Evolutionary conservation across 1,140 invertebrate species (phyloP).

Genomic region (Hetaerina americana): DNA sequence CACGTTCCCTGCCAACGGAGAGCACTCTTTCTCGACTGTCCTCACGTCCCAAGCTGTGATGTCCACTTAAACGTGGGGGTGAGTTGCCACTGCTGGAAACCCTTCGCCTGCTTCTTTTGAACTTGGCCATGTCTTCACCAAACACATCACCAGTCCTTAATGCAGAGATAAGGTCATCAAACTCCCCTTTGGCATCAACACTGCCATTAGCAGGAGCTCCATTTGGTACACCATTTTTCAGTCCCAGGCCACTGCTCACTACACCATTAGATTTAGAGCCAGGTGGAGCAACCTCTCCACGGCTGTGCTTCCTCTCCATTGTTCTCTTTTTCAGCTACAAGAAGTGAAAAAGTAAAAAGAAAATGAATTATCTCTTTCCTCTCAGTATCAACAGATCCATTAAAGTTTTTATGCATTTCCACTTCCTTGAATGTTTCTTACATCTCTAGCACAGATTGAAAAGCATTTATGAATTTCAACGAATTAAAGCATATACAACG

Average conservation of each 20-base stretch:
- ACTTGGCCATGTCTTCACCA: conserved; percentile 89
- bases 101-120: conserved; percentile 61
- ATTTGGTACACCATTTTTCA: conserved; percentile 12
- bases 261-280: conserved; percentile 10
- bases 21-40: not conserved
- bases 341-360: conserved; percentile 8
- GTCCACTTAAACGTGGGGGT: conserved; percentile 31
- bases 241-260: conserved; percentile 17
- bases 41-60: not conserved
- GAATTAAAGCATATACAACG: too few relatives aligned
- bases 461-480: too few relatives aligned
- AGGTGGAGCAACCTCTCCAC: conserved; percentile 47
- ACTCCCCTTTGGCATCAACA: conserved; percentile 66
- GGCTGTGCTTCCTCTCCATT: conserved; percentile 69
- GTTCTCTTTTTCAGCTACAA: conserved; percentile 66
- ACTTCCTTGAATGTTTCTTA: too few relatives aligned
- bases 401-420: too few relatives aligned
- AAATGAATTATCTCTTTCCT: not conserved
- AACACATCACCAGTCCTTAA: conserved; percentile 93
- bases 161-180: conserved; percentile 94
- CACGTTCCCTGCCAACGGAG: not conserved
- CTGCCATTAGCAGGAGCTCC: conserved; percentile 16
- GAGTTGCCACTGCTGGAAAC: conserved; percentile 41
- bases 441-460: too few relatives aligned
- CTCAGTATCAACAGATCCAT: too few relatives aligned